These are phyloP conservation scores for Cuniculus paca DNA, from an alignment of 2,797 vertebrate species.

Conservation along the genomic window DNA sequence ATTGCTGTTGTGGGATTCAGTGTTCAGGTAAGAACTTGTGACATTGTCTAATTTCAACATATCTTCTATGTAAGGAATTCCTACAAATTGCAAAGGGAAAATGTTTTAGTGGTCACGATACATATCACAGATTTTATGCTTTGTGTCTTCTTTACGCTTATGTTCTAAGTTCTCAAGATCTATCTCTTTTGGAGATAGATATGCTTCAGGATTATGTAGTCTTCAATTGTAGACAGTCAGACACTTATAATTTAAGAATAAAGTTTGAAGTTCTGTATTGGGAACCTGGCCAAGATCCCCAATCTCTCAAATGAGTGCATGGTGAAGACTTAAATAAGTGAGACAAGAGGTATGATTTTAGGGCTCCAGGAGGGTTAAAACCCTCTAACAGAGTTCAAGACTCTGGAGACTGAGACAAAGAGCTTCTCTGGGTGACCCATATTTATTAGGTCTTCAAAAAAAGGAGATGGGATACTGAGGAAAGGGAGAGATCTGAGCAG, in stretches of 20 bases:
- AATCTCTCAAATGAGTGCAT: too few relatives aligned
- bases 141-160: background rate
- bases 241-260: background rate
- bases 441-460: too few relatives aligned
- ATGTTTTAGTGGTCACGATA: background rate
- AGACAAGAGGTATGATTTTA: too few relatives aligned
- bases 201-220: background rate
- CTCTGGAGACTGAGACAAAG: too few relatives aligned
- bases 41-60: background rate
- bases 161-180: background rate
- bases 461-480: too few relatives aligned
- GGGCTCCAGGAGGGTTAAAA: too few relatives aligned
- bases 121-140: background rate
- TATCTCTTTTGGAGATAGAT: background rate
- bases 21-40: slow-evolving; percentile 86
- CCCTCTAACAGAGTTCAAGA: too few relatives aligned
- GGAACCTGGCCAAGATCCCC: too few relatives aligned
- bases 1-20: slow-evolving; percentile 63
- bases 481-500: too few relatives aligned
- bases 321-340: too few relatives aligned
- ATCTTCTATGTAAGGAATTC: slow-evolving; percentile 30
- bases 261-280: background rate
- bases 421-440: too few relatives aligned
- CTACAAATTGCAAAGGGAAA: background rate
- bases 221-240: background rate